These are phyloP conservation scores for Podargus strigoides DNA, from an alignment of 2,797 vertebrate species.

Conservation along the genomic window DNA sequence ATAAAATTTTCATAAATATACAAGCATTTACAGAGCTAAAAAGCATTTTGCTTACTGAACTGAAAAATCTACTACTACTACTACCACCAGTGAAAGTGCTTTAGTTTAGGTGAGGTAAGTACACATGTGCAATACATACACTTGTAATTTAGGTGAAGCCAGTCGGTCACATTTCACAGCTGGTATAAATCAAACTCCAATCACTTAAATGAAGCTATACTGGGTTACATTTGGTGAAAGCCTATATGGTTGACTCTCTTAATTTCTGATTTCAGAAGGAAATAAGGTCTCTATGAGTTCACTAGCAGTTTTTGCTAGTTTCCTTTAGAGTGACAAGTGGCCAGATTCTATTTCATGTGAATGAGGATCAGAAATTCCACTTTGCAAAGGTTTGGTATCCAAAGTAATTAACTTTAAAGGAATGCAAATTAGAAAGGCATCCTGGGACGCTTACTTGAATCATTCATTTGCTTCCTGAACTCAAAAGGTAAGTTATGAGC, in stretches of 20 bases:
- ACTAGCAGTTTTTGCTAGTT: background rate
- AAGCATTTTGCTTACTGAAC: background rate
- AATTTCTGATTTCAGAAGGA: background rate
- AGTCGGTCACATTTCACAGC: background rate
- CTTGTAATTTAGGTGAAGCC: background rate
- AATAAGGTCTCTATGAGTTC: background rate
- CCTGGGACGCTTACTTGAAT: background rate
- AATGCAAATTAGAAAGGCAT: background rate
- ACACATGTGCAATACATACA: background rate
- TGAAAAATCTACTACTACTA: background rate
- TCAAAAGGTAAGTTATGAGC: background rate
- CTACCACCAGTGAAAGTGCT: background rate
- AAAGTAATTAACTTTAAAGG: background rate
- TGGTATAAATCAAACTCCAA: background rate
- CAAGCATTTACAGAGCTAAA: background rate
- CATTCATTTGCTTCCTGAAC: background rate
- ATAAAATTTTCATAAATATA: background rate
- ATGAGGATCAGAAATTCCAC: background rate
- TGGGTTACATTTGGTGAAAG: background rate
- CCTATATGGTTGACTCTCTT: background rate
- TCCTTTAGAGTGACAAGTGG: background rate
- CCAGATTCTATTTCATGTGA: background rate
- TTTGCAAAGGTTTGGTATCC: background rate
- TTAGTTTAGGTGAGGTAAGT: background rate
- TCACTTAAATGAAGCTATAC: background rate